Conservation (phyloP, 2,797 vertebrate species). For the Pteronotus mesoamericanus region DNA sequence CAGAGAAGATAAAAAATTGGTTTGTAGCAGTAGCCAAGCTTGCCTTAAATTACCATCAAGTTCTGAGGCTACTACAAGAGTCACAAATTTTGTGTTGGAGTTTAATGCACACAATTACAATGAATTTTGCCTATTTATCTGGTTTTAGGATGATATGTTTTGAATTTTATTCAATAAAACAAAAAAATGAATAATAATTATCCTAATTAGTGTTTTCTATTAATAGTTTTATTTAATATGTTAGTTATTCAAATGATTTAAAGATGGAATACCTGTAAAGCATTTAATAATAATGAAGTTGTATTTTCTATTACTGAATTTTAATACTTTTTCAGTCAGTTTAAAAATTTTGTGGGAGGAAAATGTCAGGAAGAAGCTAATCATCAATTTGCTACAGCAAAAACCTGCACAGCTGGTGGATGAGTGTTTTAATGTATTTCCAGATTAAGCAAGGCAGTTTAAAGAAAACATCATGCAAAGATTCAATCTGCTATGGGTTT, state of each 20-base stretch:
- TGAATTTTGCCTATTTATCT: background rate
- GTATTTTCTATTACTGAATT: constrained; percentile 37
- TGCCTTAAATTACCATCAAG: background rate
- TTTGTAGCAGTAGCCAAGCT: background rate
- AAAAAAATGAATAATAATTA: background rate
- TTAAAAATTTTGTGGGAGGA: constrained; percentile 71
- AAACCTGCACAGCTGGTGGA: constrained; percentile 83
- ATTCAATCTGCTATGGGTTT: constrained; percentile 79
- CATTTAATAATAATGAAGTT: constrained; percentile 41
- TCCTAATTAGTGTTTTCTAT: background rate
- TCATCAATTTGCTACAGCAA: constrained; percentile 79
- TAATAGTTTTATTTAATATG: constrained; percentile 14
- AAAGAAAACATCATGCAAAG: constrained; percentile 82
- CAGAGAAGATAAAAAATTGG: background rate
- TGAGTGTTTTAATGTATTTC: constrained; percentile 82
- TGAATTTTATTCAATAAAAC: constrained; percentile 3
- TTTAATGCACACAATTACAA: background rate
- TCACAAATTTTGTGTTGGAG: background rate
- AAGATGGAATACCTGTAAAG: constrained; percentile 46
- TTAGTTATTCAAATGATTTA: constrained; percentile 67
- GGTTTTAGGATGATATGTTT: background rate
- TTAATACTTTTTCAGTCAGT: constrained; percentile 57
- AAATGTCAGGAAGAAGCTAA: constrained; percentile 79
- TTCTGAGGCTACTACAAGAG: background rate
- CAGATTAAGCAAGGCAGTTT: constrained; percentile 83